Percentiles rank a stretch among this genome's conserved stretches.
phyloP scores from a whole-genome alignment of 1,140 invertebrate genomes.

The Drosophila sturtevanti region DNA sequence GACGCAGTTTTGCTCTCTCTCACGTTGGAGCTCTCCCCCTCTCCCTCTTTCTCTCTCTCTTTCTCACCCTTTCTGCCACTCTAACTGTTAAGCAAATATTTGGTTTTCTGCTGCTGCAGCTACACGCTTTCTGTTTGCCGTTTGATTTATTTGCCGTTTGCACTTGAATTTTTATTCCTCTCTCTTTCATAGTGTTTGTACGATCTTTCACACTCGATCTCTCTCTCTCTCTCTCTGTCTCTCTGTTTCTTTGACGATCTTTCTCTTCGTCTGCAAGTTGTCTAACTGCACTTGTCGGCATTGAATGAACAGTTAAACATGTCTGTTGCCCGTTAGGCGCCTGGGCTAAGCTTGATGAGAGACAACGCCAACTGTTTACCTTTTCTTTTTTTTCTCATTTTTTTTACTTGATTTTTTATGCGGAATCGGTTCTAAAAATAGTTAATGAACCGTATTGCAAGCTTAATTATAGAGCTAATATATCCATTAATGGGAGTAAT shows the following conservation, averaged over 20 bases:
- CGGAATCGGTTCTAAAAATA: slow-evolving; percentile 41
- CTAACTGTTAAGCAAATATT: slow-evolving; percentile 71
- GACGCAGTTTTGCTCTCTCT: slow-evolving; percentile 60
- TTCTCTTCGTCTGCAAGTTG: slow-evolving; percentile 59
- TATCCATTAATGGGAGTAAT: slow-evolving; percentile 1
- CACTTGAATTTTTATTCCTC: slow-evolving; percentile 67
- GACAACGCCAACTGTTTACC: slow-evolving; percentile 5
- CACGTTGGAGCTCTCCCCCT: slow-evolving; percentile 19
- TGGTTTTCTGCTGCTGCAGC: slow-evolving; percentile 29
- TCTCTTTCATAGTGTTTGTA: slow-evolving; percentile 20
- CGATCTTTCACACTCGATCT: slow-evolving; percentile 16
- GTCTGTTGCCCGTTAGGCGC: slow-evolving; percentile 61
- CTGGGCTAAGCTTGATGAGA: slow-evolving; percentile 19
- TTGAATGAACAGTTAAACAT: slow-evolving; percentile 66
- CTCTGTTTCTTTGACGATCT: slow-evolving; percentile 13
- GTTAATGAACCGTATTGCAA: slow-evolving; percentile 8
- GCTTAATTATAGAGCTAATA: not conserved
- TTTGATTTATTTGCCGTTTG: slow-evolving; percentile 78
- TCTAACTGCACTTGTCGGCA: slow-evolving; percentile 74
- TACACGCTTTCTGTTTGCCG: slow-evolving; percentile 64
- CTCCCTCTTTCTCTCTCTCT: slow-evolving; percentile 4
- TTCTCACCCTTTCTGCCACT: slow-evolving; percentile 32
- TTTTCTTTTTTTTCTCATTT: slow-evolving; percentile 18
- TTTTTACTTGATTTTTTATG: slow-evolving; percentile 1
- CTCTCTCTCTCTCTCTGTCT: slow-evolving; percentile 4